Evolutionary conservation across 2,113 vertebrate genomes (phyloP), one percentile per base, ranked within the genome.

Genomic region (Etheostoma spectabile): DNA sequence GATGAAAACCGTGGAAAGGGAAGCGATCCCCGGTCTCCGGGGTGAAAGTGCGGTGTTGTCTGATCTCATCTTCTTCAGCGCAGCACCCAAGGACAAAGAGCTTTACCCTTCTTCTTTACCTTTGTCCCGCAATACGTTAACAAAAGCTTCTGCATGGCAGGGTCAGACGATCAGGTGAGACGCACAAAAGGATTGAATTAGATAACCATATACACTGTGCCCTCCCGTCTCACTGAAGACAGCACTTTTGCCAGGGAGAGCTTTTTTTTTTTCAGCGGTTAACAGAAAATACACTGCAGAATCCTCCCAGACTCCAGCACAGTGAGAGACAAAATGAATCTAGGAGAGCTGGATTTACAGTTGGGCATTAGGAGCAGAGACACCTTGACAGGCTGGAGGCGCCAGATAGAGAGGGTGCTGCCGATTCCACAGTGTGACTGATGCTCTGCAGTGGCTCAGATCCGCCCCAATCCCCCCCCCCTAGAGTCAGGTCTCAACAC

Each of bases 341-440:
- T 5, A 21, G 42, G 33, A 6, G 5, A 69, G 73, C 33, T 48
- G 67, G 71, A 91, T 88, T 77, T 85, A 72, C 80, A 88, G 62
- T 63, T 46, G n/a, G 68, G 84, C 60, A 80, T 89, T 80, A 87
- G 80, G 55, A 66, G 65, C 51, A 42, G 61, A 78, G 80, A 82
- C 69, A 83, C 69, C 80, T 79, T 69, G 72, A 80, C 80, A 77
- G 79, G 66, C 79, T 64, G 45, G 18, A 78, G 77, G 77, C 66
- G 4, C 24, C 30, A 8, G 55, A 80, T 42, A 19, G 63, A 61
- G 60, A 76, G 76, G 46, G 53, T 60, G 67, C 74, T 30, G 55
- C 86, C 74, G 79, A 88, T 77, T 77, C 76, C 68, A 77, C 48
- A 49, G 60, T 72, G 77, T 81, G 84, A 87, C 63, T 80, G 76